phyloP scores from a whole-genome alignment of 2,888 invertebrate species.

The Xanthia icteritia region DNA sequence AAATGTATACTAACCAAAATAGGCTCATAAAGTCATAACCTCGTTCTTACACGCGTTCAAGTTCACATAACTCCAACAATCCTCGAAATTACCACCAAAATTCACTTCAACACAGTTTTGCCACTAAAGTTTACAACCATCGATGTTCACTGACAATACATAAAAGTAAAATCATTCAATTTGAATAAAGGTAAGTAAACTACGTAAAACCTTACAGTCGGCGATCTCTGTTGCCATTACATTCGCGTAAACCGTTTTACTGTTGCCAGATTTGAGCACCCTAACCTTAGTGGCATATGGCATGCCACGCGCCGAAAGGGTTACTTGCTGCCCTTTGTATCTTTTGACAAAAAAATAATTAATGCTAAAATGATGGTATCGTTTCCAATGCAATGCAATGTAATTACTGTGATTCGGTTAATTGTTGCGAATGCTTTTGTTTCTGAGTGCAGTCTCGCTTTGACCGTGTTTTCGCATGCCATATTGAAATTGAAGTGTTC shows the following conservation, averaged over 20 bases:
- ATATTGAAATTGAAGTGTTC: conserved; percentile 85
- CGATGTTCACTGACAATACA: conserved; percentile 51
- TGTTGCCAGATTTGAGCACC: conserved; percentile 67
- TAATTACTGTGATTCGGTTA: conserved; percentile 88
- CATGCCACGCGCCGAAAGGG: conserved; percentile 86
- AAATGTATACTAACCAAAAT: not conserved
- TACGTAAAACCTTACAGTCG: conserved; percentile 53
- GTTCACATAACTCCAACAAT: conserved; percentile 1
- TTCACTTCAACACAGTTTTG: conserved; percentile 31
- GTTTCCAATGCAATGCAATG: conserved; percentile 84
- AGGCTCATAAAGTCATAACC: not conserved
- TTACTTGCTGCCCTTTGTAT: conserved; percentile 79
- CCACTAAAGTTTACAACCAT: conserved; percentile 38
- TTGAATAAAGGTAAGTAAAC: conserved; percentile 63
- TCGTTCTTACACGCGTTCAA: not conserved
- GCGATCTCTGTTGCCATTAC: conserved; percentile 62
- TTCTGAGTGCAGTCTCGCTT: conserved; percentile 83
- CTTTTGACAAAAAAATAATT: conserved; percentile 77
- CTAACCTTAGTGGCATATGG: conserved; percentile 80
- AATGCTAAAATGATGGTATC: conserved; percentile 86
- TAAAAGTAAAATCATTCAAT: conserved; percentile 67
- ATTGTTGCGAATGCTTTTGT: conserved; percentile 86
- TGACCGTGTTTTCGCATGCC: conserved; percentile 86
- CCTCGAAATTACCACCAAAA: conserved; percentile 34
- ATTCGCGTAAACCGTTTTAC: conserved; percentile 71